Conservation (phyloP, 2,888 invertebrate species). For the Rhyacophila evoluta region DNA sequence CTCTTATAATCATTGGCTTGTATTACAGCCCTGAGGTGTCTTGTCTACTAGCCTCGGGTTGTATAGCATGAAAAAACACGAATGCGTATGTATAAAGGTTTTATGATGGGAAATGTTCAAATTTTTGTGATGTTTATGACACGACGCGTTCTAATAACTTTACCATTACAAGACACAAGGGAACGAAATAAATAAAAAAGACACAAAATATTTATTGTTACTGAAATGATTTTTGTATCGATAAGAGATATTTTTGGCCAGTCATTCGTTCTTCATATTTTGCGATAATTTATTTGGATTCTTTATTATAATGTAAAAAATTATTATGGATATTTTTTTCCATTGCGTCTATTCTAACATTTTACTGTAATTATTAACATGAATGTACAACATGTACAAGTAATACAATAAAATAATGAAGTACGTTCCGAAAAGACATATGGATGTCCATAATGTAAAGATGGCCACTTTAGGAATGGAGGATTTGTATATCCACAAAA, state of each 20-base stretch:
- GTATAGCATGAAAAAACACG: constrained; percentile 11
- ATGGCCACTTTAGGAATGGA: too few relatives aligned
- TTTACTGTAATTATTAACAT: too few relatives aligned
- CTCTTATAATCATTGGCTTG: too few relatives aligned
- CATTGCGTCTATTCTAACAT: too few relatives aligned
- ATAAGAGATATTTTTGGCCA: not conserved
- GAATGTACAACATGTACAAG: too few relatives aligned
- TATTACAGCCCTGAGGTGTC: not conserved
- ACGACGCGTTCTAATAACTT: constrained; percentile 38
- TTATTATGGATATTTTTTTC: too few relatives aligned
- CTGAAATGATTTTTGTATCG: not conserved
- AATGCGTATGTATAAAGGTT: constrained; percentile 20
- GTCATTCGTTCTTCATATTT: not conserved
- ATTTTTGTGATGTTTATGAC: constrained; percentile 49
- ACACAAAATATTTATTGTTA: not conserved
- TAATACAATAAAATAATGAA: too few relatives aligned
- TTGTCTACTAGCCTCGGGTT: constrained; percentile 31
- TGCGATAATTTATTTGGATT: too few relatives aligned
- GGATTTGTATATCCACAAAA: too few relatives aligned
- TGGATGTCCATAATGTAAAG: too few relatives aligned
- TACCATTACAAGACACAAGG: constrained; percentile 28
- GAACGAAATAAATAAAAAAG: not conserved
- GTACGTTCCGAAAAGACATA: too few relatives aligned
- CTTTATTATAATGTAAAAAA: too few relatives aligned
- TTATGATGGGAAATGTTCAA: constrained; percentile 51